Base-by-base conservation (phyloP, 2,113 vertebrate species). In the Rana temporaria region DNA sequence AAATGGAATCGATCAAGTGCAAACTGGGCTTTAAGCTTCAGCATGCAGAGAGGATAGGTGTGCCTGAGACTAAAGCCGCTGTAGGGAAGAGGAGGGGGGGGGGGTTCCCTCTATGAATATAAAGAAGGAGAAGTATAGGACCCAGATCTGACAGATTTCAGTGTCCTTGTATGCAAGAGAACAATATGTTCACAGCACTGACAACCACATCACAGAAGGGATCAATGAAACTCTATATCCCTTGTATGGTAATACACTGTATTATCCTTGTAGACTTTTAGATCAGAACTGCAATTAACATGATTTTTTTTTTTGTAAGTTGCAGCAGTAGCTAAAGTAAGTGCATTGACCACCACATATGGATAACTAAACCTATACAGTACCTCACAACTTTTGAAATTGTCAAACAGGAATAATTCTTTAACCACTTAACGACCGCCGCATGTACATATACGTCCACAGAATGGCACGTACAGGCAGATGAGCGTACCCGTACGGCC, bases 1-100 rank as follows among this genome's bases (percentile, higher is more conserved):
- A 74, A 82, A 82, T 82, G 80, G 80, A 75, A 74, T 74, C 52
- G 80, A 82, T 82, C 80, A 74, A 82, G 71, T 83, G 80, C 80
- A 82, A 82, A 81, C 60, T 65, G 80, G 80, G 70, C 53, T 82
- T 75, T 65, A 74, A 74, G 62, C 80, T 82, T 42, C 65, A 62
- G 80, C 80, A 82, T 83, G 81, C 76, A 72, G 81, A 76, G 72
- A 76, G 63, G 62, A 22, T 83, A 83, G 81, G 80, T 75, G 80
- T 66, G 70, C 53, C 60, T 56, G 52, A 65, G 65, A 83, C 62
- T 67, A 83, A 83, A 76, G 71, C 63, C 80, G 59, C 72, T 67
- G 12, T 48, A 3, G 8, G 42, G 8, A 48, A 30, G 26, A 30
- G 26, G 2, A 60, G 75, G 80, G 70, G 70, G 60, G 75, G 80